Percentiles rank a stretch among this genome's conserved stretches.
phyloP scores from a whole-genome alignment of 1,140 invertebrate species.

The silkworm (Bombyx mori) region DNA sequence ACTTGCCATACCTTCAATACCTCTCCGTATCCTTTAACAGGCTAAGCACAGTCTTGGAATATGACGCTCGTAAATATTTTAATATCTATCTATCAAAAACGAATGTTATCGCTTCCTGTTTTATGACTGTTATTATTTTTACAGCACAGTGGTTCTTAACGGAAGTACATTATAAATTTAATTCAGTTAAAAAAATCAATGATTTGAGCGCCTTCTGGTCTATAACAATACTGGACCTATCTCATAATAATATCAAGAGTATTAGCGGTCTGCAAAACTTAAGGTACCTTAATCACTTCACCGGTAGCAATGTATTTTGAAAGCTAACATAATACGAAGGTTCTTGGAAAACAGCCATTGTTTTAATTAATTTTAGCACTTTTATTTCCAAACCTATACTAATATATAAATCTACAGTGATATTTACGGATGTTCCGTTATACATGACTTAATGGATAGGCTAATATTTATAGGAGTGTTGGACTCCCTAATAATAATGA shows the following conservation, averaged over 20 bases:
- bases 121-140: conserved; percentile 18
- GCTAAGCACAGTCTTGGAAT: conserved; percentile 49
- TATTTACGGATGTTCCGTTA: no score
- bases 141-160: conserved; percentile 62
- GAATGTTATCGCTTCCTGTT: conserved; percentile 4
- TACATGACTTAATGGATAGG: no score
- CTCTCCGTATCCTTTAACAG: conserved; percentile 51
- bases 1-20: conserved; percentile 51
- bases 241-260: conserved; percentile 56
- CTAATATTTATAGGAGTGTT: no score
- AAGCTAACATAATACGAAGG: neutral
- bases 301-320: neutral
- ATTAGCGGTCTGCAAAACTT: conserved; percentile 47
- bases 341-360: no score
- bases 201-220: conserved; percentile 57
- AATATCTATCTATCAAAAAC: conserved; percentile 2
- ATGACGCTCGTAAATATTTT: conserved; percentile 45
- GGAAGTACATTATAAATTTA: conserved; percentile 60
- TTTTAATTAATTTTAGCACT: no score
- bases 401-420: no score
- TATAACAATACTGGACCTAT: conserved; percentile 51
- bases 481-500: no score
- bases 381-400: no score
- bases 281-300: conserved; percentile 20
- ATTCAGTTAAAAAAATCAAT: conserved; percentile 44